These are phyloP conservation scores for silkworm (Bombyx mori) DNA, from an alignment of 1,140 invertebrate genomes.

Conservation along the genomic window ASM3026992v2 NC_085114.1:11177501-11178000, in stretches of 20 bases:
- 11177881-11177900: too few species aligned
- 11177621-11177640: too few species aligned
- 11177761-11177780: constrained; percentile 72
- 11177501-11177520: constrained; percentile 51
- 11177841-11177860: constrained; percentile 9
- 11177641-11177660: too few species aligned
- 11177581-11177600: too few species aligned
- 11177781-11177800: constrained; percentile 83
- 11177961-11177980: too few species aligned
- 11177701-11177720: constrained; percentile 44
- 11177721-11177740: constrained; percentile 72
- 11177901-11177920: too few species aligned
- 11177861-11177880: background rate
- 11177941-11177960: too few species aligned
- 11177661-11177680: background rate
- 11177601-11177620: too few species aligned
- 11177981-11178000: too few species aligned
- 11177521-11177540: constrained; percentile 34
- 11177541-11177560: constrained; percentile 5
- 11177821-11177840: constrained; percentile 8
- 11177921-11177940: too few species aligned
- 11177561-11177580: too few species aligned
- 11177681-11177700: background rate
- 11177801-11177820: constrained; percentile 70
- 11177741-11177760: constrained; percentile 77